Evolutionary conservation across 1,140 invertebrate species (phyloP).

Genomic region (Pogonomyrmex barbatus): DNA sequence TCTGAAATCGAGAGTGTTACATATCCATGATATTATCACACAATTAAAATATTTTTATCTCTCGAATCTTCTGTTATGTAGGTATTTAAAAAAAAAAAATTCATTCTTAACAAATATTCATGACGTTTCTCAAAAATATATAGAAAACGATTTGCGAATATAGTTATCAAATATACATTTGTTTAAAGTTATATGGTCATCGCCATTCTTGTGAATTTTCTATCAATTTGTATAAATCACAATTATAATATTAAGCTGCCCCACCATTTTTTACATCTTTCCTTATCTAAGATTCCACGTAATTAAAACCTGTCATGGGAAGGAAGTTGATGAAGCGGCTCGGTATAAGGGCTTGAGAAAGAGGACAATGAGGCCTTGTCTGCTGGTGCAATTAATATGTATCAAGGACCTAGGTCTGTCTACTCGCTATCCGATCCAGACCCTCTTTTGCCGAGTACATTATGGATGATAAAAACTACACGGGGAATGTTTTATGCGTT

Average conservation of each 20-base stretch:
- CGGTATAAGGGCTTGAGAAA: background rate
- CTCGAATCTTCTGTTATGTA: background rate
- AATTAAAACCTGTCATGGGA: conserved; percentile 44
- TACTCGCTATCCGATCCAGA: conserved; percentile 45
- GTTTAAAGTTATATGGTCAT: background rate
- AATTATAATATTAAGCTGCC: background rate
- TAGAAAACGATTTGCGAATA: background rate
- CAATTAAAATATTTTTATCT: background rate
- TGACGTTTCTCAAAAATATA: background rate
- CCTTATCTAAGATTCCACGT: conserved; percentile 6
- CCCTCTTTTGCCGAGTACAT: conserved; percentile 15
- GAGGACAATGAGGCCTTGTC: conserved; percentile 36
- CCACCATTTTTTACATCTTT: background rate
- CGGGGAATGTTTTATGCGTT: conserved; percentile 29
- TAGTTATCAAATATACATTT: background rate
- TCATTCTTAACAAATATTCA: conserved; percentile 17
- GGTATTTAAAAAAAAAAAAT: background rate
- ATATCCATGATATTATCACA: background rate
- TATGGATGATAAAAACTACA: conserved; percentile 42
- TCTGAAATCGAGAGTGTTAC: background rate
- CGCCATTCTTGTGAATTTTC: background rate
- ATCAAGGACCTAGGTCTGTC: conserved; percentile 53
- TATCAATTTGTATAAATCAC: conserved; percentile 4
- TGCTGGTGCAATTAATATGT: conserved; percentile 54
- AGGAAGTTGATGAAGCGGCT: conserved; percentile 39